Conservation (phyloP, 1,140 invertebrate genomes). For the Daktulosphaira vitifoliae region DNA sequence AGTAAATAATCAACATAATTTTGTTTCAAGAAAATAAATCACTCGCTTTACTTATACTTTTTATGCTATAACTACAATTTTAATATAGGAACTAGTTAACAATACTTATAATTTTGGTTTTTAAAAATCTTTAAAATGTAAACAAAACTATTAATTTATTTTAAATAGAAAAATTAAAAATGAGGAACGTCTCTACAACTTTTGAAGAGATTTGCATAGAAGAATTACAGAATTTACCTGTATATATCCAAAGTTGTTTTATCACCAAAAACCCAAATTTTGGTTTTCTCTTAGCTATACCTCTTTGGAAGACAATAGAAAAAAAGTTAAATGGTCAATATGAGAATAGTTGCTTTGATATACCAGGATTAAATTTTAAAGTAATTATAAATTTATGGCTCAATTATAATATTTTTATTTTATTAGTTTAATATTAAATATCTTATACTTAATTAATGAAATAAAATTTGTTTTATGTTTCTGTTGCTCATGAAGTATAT, state of each 20-base stretch:
- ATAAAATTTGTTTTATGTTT: constrained; percentile 24
- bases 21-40: too few relatives aligned
- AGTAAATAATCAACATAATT: constrained; percentile 14
- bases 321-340: too few relatives aligned
- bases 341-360: constrained; percentile 47
- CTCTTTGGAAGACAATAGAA: constrained; percentile 47
- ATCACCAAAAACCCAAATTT: constrained; percentile 73
- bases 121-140: too few relatives aligned
- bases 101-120: too few relatives aligned
- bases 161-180: constrained; percentile 30
- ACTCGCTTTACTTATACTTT: too few relatives aligned
- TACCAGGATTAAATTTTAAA: constrained; percentile 58
- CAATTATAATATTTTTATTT: too few relatives aligned
- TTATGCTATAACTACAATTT: too few relatives aligned
- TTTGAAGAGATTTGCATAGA: constrained; percentile 32
- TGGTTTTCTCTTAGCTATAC: constrained; percentile 65
- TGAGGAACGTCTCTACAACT: constrained; percentile 22
- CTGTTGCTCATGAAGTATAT: too few relatives aligned
- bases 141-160: constrained; percentile 16
- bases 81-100: too few relatives aligned
- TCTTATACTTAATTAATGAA: too few relatives aligned
- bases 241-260: constrained; percentile 57
- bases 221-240: constrained; percentile 58
- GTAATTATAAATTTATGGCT: too few relatives aligned
- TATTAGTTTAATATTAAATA: too few relatives aligned